phyloP scores from a whole-genome alignment of 2,888 invertebrate species.

The Tinea trinotella region DNA sequence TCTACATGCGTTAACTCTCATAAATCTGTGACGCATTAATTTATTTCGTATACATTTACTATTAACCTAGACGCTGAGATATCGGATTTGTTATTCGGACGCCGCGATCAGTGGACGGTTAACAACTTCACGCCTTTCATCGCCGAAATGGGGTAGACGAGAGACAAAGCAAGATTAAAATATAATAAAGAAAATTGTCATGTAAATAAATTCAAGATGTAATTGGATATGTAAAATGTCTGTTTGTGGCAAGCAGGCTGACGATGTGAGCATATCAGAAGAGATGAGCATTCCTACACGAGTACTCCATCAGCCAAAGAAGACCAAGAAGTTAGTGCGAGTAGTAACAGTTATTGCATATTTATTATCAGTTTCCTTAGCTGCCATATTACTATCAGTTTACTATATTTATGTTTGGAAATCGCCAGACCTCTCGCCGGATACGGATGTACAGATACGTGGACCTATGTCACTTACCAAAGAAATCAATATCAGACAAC shows the following conservation, averaged over 20 bases:
- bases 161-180: neutral
- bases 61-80: slow-evolving; percentile 2
- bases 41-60: neutral
- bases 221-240: slow-evolving; percentile 37
- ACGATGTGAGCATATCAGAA: slow-evolving; percentile 42
- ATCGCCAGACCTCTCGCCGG: slow-evolving; percentile 69
- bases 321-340: slow-evolving; percentile 63
- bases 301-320: slow-evolving; percentile 44
- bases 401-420: slow-evolving; percentile 90
- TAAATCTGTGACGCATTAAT: slow-evolving; percentile 1
- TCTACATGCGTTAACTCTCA: neutral
- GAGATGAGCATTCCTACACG: slow-evolving; percentile 29
- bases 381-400: slow-evolving; percentile 83
- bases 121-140: neutral
- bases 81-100: neutral
- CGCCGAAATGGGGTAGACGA: neutral
- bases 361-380: slow-evolving; percentile 87
- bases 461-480: neutral
- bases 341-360: slow-evolving; percentile 86
- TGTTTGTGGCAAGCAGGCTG: slow-evolving; percentile 48
- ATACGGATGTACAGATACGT: slow-evolving; percentile 24
- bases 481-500: too few species aligned
- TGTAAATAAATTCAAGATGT: neutral
- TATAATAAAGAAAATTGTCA: too few species aligned
- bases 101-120: neutral